phyloP scores from a whole-genome alignment of 2,797 vertebrate genomes.

The Distichodus sexfasciatus region DNA sequence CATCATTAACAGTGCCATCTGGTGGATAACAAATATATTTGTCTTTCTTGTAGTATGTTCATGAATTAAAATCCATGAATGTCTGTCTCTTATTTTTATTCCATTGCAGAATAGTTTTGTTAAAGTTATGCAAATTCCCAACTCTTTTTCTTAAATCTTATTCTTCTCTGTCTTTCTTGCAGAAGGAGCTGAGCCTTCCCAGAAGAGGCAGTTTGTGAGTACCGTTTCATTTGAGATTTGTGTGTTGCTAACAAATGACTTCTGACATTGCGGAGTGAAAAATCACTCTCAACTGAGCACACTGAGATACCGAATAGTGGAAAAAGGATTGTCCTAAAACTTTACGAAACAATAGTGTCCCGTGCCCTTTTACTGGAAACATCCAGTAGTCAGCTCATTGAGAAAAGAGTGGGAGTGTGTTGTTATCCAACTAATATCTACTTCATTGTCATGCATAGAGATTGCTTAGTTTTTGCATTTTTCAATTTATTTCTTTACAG shows the following conservation, averaged over 20 bases:
- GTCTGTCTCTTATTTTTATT: background rate
- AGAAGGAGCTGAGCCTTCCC: conserved; percentile 82
- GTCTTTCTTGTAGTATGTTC: background rate
- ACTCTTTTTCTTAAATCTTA: background rate
- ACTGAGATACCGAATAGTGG: too few species aligned
- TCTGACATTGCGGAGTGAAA: background rate
- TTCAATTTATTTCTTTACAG: too few species aligned
- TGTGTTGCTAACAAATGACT: background rate
- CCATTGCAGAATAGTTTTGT: background rate
- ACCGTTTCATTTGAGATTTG: conserved; percentile 33
- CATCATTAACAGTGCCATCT: background rate
- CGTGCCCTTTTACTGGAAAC: background rate
- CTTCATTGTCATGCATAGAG: too few species aligned
- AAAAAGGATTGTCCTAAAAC: background rate
- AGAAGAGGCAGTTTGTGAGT: conserved; percentile 83
- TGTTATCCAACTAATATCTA: too few species aligned
- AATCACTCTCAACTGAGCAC: conserved; percentile 12
- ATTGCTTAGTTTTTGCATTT: too few species aligned
- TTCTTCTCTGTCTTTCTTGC: conserved; percentile 56
- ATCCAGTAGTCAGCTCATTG: too few species aligned
- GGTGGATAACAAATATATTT: too few species aligned
- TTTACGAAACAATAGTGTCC: background rate
- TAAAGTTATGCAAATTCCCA: too few species aligned
- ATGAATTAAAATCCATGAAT: background rate
- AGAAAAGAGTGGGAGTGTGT: too few species aligned